Base-by-base conservation (phyloP, 2,888 invertebrate species). In the Phlogophora meticulosa region DNA sequence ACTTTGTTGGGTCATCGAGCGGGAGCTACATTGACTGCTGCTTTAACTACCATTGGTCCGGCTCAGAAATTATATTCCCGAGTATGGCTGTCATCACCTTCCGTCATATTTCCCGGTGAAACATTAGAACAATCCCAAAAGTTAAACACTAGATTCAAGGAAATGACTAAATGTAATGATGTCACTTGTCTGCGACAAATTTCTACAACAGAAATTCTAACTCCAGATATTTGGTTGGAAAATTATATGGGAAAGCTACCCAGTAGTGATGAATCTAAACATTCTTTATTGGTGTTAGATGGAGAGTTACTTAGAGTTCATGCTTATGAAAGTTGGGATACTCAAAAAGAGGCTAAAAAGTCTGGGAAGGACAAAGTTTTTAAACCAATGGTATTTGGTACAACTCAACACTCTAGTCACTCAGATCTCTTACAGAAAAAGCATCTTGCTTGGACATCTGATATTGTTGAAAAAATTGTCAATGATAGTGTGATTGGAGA, bases 1-100 rank as follows among this genome's bases (percentile, higher is more conserved):
- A 98, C 98, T 0, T 87, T 99, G 42, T 96, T 98, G 83, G 99
- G 98, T 0, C 98, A 98, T 87, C 96, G 98, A 24, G 98, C 98
- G 0, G 98, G 98, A 1, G 98, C 97, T 0, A 98, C 98, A 0
- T 91, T 98, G 15, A 97, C 98, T 0, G 97, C 98, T 0, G 97
- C 98, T 0, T 92, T 98, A 45, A 96, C 97, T 85, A 92, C 97
- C 76, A 89, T 96, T 94, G 13, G 93, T 89, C 78, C 96, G 63
- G 94, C 97, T 3, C 96, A 97, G 59, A 96, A 96, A 52, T 93
- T 98, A 5, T 98, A 98, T 85, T 94, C 97, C 0, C 94, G 97
- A 57, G 97, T 97, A 5, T 98, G 98, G 98, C 96, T 98, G 1
- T 97, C 98, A 0, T 98, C 98, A 2, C 96, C 98, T 0, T 97